Base-by-base conservation (phyloP, 53 echinoderm and acorn worm species). In the Stichopus horrens region DNA sequence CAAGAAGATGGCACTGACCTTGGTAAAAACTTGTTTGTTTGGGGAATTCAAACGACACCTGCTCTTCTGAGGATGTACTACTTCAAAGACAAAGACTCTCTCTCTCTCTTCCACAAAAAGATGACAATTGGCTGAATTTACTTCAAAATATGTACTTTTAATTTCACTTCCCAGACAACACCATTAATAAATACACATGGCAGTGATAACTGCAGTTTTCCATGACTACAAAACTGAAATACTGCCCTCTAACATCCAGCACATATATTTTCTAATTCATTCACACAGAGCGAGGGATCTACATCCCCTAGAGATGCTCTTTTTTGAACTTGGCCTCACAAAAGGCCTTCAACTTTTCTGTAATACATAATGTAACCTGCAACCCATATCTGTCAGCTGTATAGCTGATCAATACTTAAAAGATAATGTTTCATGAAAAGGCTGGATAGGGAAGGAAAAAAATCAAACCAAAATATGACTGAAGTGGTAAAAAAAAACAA, bases 291-390 rank as follows among this genome's bases (percentile, higher is more conserved):
- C 71, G 37, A 2, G 37, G 71, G 19, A 71, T 71, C 19, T 18
- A 18, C 14, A 71, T 71, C 71, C 71, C 37, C 71, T n/a, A 5
- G 71, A 71, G 71, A 71, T 5, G 5, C 18, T 7, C 71, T 18
- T 71, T 71, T 37, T 71, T 71, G 71, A 71, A 71, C 71, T 71
- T 71, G 71, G 71, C 71, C 71, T 71, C 71, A 71, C 71, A 71
- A 18, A 71, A 71, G 71, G 71, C 71, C 71, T 71, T 71, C 71
- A 71, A 71, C 71, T 71, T 71, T 20, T 16, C 71, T 6, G 7
- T 71, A 71, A 71, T 7, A 71, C 71, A 71, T 16, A 71, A 71
- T 20, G 16, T 71, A 71, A 71, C 71, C 71, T 71, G 71, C 71
- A 71, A 71, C 71, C 71, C 71, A 71, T 71, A 71, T 71, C 14